Conservation (phyloP, 2,113 vertebrate genomes). For the Gymnobelideus leadbeateri region DNA sequence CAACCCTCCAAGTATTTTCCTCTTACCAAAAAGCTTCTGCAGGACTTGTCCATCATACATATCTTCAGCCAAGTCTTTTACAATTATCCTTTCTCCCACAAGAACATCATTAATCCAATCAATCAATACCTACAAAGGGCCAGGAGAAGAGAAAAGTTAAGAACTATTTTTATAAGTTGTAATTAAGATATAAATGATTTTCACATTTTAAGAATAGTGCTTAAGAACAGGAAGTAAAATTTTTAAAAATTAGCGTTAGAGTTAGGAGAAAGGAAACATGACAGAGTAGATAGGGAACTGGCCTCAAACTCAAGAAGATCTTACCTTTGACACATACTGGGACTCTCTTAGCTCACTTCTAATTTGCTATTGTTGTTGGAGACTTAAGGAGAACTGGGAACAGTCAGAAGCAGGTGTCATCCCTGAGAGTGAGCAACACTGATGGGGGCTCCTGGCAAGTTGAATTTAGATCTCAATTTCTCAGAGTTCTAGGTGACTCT, state of each 20-base stretch:
- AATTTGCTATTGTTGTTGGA: too few relatives aligned
- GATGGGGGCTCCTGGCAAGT: too few relatives aligned
- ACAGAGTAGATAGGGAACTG: background rate
- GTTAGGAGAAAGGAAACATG: background rate
- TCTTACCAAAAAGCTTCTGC: conserved; percentile 94
- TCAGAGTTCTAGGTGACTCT: background rate
- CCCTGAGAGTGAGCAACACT: too few relatives aligned
- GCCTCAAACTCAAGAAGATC: background rate
- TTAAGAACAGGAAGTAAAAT: background rate
- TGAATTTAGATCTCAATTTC: background rate
- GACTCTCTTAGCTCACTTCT: too few relatives aligned
- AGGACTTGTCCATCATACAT: conserved; percentile 93
- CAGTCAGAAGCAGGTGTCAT: too few relatives aligned
- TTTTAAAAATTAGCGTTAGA: background rate
- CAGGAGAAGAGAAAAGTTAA: background rate
- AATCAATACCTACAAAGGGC: conserved; percentile 89
- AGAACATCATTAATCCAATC: conserved; percentile 95
- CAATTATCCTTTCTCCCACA: conserved; percentile 93
- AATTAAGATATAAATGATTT: conserved; percentile 17
- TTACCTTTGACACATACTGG: background rate
- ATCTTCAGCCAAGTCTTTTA: conserved; percentile 93
- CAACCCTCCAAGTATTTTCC: background rate
- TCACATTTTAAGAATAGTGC: background rate
- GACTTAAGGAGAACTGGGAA: too few relatives aligned
- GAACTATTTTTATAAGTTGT: conserved; percentile 1